A percentile compares a stretch with the other conserved stretches of the same genome.
Conservation (phyloP, 1,140 invertebrate genomes). For the Drosophila hydei region DNA sequence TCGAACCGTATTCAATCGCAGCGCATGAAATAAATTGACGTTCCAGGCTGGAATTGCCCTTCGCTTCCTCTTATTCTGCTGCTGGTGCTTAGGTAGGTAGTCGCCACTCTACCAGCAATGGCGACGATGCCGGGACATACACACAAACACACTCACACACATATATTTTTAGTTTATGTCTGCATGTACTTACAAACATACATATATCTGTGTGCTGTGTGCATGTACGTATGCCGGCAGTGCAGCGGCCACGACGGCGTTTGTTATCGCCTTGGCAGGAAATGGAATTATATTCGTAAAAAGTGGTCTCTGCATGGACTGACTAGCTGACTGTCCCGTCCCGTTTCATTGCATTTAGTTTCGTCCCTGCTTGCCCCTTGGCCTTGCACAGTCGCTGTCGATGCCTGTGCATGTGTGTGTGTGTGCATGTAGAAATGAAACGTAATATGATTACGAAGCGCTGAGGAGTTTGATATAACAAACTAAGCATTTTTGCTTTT, state of each 20-base stretch:
- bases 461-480: constrained; percentile 50
- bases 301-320: constrained; percentile 32
- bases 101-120: constrained; percentile 43
- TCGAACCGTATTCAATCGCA: constrained; percentile 67
- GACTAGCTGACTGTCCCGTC: neutral
- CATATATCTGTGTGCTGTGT: constrained; percentile 8
- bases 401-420: constrained; percentile 1
- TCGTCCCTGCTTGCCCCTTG: constrained; percentile 11
- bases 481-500: constrained; percentile 52
- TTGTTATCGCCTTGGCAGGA: constrained; percentile 80
- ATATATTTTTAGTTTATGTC: constrained; percentile 8
- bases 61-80: constrained; percentile 12
- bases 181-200: constrained; percentile 3
- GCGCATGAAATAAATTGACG: constrained; percentile 69
- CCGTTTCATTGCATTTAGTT: constrained; percentile 1
- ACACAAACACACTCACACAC: constrained; percentile 26
- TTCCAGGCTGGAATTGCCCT: constrained; percentile 40
- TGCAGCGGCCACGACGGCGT: constrained; percentile 49
- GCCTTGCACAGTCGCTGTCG: constrained; percentile 11
- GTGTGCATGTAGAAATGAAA: constrained; percentile 32
- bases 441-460: constrained; percentile 53
- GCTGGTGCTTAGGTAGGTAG: constrained; percentile 44
- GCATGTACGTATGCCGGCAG: constrained; percentile 15
- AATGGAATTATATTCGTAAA: constrained; percentile 81
- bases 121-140: constrained; percentile 60